Evolutionary conservation across 2,113 vertebrate genomes (phyloP), one percentile per base, ranked within the genome.

Genomic region (Varanus salvator): DNA sequence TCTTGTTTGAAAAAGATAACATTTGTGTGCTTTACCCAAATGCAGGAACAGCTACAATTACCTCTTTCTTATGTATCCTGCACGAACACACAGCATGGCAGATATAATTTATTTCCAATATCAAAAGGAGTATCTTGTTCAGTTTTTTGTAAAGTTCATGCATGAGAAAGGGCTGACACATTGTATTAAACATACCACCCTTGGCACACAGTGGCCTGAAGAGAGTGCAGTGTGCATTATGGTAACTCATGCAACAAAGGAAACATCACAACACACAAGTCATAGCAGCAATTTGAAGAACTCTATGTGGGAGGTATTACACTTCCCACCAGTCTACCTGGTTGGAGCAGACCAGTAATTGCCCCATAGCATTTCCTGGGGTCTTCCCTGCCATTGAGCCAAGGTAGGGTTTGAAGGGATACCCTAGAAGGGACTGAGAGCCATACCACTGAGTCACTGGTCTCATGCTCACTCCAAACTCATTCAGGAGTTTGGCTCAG

Each of bases 1-100:
- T 90, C 84, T 90, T 94, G 83, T 93, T 95, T 96, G 87, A 90
- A 93, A 94, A 95, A 93, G 91, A 94, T 96, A 94, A 94, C 38
- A 72, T 88, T 85, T 0, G 23, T 91, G 72, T 89, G 78, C 84
- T 77, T 85, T 68, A 91, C 87, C 54, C 21, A 89, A 80, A 87
- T 87, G 91, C 64, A 90, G 4, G 44, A 71, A 93, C 86, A 25
- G 84, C 88, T 68, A 88, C 29, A 93, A 93, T 76, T 90, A 90
- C 77, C 87, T 15, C 91, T 69, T 0, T 0, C 23, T 50, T 91
- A 34, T 91, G 44, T 84, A 86, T 87, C 80, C 19, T 77, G 85
- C 87, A 94, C 92, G 94, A 94, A 95, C 2, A 90, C 12, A 52
- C 50, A 52, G 0, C 0, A 84, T 80, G 80, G 54, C 38, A 71